Conservation (phyloP, 2,888 invertebrate genomes). For the Cheilosia soror region DNA sequence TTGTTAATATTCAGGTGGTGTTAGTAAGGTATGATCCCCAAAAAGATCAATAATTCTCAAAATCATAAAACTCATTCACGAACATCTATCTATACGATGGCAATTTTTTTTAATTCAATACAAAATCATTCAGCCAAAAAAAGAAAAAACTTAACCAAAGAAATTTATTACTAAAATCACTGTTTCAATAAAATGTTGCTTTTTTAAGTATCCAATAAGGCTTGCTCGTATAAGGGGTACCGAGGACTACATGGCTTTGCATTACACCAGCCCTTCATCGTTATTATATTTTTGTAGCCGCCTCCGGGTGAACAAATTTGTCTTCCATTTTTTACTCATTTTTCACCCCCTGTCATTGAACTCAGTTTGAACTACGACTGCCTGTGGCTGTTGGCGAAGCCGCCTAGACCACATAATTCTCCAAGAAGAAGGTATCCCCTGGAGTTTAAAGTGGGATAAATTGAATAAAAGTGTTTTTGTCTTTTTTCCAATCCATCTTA, state of each 20-base stretch:
- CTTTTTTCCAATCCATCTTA: constrained; percentile 8
- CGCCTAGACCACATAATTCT: not conserved
- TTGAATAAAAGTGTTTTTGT: constrained; percentile 10
- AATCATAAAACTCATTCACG: no score
- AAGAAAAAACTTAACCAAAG: no score
- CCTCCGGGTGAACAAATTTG: constrained; percentile 17
- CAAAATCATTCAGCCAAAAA: no score
- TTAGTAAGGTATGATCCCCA: no score
- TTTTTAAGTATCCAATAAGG: no score
- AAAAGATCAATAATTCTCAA: no score
- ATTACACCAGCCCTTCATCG: constrained; percentile 5
- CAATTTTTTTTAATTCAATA: no score
- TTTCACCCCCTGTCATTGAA: constrained; percentile 9
- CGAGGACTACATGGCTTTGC: not conserved
- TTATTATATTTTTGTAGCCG: constrained; percentile 13
- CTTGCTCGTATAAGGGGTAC: no score
- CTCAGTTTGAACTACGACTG: not conserved
- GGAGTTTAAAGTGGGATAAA: constrained; percentile 2
- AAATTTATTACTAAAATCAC: no score
- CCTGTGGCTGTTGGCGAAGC: not conserved
- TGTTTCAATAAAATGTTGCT: no score
- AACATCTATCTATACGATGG: no score
- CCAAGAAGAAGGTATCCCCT: not conserved
- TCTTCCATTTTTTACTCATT: constrained; percentile 10
- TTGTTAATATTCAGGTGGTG: no score